These are phyloP conservation scores for Liodrosophila aerea DNA, from an alignment of 2,888 invertebrate genomes.

Conservation along the genomic window DNA sequence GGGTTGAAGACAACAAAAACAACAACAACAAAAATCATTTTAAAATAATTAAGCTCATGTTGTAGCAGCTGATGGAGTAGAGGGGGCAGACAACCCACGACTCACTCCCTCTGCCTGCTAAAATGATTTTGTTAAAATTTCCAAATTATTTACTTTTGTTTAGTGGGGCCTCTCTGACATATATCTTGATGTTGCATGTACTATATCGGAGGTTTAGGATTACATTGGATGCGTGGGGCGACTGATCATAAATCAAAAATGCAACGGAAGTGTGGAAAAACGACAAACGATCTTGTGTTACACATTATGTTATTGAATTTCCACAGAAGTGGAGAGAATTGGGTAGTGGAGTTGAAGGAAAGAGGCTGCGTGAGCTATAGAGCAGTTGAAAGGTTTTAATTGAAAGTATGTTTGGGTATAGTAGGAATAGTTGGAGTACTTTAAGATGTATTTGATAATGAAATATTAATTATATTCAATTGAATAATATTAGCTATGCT, in stretches of 20 bases:
- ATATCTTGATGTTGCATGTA: too few species aligned
- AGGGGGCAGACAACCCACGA: conserved; percentile 26
- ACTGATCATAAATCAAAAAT: conserved; percentile 44
- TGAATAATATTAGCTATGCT: too few species aligned
- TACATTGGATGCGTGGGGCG: background rate
- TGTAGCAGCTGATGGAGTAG: conserved; percentile 9
- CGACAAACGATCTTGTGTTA: conserved; percentile 31
- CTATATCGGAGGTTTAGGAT: too few species aligned
- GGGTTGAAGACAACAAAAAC: conserved; percentile 21
- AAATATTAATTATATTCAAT: too few species aligned
- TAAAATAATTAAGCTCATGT: conserved; percentile 70
- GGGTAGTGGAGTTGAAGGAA: too few species aligned
- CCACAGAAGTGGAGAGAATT: conserved; percentile 17
- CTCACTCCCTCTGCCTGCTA: conserved; percentile 5
- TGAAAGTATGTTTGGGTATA: too few species aligned
- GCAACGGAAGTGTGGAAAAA: conserved; percentile 44
- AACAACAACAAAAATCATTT: conserved; percentile 59
- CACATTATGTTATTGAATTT: conserved; percentile 42
- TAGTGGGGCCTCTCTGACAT: conserved; percentile 1
- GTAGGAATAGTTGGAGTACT: too few species aligned
- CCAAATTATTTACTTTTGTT: conserved; percentile 20
- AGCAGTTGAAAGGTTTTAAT: too few species aligned
- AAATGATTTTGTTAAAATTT: conserved; percentile 7
- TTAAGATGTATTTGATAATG: too few species aligned
- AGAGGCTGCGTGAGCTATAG: too few species aligned